A percentile compares a stretch with the other conserved stretches of the same genome.
These are phyloP conservation scores for Calcarius lapponicus DNA, from an alignment of 2,797 vertebrate genomes.

Conservation along the genomic window DNA sequence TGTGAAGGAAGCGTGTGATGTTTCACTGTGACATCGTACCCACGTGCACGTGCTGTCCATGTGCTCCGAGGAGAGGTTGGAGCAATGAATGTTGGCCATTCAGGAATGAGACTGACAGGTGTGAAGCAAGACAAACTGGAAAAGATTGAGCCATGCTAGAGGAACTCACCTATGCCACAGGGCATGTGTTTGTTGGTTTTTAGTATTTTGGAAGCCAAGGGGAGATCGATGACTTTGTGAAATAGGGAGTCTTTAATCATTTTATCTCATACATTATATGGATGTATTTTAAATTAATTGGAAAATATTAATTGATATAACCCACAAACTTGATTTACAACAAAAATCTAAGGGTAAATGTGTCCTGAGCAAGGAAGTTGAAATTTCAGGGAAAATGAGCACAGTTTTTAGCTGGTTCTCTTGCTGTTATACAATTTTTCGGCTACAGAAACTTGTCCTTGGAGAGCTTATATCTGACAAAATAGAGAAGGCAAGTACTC, in stretches of 20 bases:
- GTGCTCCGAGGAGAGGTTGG: background rate
- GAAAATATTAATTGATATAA: background rate
- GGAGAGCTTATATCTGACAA: background rate
- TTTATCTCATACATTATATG: background rate
- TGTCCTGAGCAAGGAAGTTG: background rate
- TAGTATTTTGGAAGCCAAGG: background rate
- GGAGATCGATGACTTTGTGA: background rate
- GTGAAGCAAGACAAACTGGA: background rate
- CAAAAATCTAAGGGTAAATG: background rate
- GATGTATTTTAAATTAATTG: background rate
- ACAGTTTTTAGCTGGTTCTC: background rate
- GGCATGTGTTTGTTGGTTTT: background rate
- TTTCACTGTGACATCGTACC: background rate
- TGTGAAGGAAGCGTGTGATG: background rate
- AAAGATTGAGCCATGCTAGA: background rate
- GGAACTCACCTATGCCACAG: background rate
- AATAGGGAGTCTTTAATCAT: background rate
- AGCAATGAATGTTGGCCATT: background rate
- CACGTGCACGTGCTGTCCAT: fast-evolving
- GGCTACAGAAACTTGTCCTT: background rate
- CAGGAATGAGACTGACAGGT: background rate
- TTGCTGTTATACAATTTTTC: background rate
- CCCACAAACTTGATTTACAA: background rate
- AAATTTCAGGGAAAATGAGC: background rate
- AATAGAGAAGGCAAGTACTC: background rate